These are phyloP conservation scores for Carabus problematicus DNA, from an alignment of 2,888 invertebrate species.

Conservation along the genomic window DNA sequence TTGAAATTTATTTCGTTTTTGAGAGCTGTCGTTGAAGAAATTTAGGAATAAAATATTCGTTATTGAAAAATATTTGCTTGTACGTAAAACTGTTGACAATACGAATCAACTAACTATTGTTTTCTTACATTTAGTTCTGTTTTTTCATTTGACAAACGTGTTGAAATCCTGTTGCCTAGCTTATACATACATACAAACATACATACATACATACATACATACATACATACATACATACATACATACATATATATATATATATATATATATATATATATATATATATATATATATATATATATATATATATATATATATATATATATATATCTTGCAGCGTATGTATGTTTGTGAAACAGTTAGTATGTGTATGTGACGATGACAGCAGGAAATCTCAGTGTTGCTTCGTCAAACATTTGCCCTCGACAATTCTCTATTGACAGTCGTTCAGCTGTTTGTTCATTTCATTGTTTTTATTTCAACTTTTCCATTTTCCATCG, in stretches of 20 bases:
- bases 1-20: no score
- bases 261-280: background rate
- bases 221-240: constrained; percentile 1
- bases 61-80: no score
- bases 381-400: constrained; percentile 41
- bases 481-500: constrained; percentile 46
- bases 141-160: no score
- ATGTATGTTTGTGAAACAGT: background rate
- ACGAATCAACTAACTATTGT: no score
- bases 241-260: background rate
- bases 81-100: no score
- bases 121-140: no score
- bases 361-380: constrained; percentile 11
- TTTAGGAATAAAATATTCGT: no score
- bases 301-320: background rate
- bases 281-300: constrained; percentile 8
- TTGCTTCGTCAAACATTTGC: constrained; percentile 52
- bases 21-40: no score
- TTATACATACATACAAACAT: background rate
- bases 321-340: background rate
- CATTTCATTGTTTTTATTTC: constrained; percentile 51
- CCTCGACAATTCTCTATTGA: constrained; percentile 55
- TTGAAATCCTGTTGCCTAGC: background rate
- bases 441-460: constrained; percentile 52
- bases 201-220: background rate